A percentile compares a stretch with the other conserved stretches of the same genome.
These are phyloP conservation scores for Chelonoidis abingdonii DNA, from an alignment of 2,113 vertebrate genomes.

Conservation along the genomic window DNA sequence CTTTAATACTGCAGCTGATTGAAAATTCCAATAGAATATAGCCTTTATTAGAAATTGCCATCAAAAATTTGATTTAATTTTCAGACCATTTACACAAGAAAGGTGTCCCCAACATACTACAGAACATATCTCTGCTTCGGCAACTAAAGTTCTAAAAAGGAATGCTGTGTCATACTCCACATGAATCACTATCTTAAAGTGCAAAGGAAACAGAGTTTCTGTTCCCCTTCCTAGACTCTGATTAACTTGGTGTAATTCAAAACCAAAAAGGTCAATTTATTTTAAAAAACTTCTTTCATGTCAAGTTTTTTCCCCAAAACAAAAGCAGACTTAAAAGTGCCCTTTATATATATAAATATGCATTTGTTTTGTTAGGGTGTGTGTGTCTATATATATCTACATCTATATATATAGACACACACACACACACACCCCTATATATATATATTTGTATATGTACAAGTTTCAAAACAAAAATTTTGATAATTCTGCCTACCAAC, in stretches of 20 bases:
- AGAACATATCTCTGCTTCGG: background rate
- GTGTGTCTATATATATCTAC: no score
- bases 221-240: background rate
- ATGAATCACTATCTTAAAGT: background rate
- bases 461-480: background rate
- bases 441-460: no score
- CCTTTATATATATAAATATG: no score
- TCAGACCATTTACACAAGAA: background rate
- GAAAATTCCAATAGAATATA: background rate
- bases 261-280: background rate
- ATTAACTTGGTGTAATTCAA: background rate
- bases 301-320: background rate
- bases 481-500: background rate
- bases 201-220: conserved; percentile 2
- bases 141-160: background rate
- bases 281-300: background rate
- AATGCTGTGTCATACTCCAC: background rate
- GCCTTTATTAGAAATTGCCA: background rate
- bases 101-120: background rate
- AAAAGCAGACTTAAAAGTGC: background rate
- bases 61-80: background rate
- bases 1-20: background rate
- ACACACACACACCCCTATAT: no score
- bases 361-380: background rate
- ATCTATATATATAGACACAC: no score